Conservation (phyloP, 2,888 invertebrate species). For the Polyploca ridens region DNA sequence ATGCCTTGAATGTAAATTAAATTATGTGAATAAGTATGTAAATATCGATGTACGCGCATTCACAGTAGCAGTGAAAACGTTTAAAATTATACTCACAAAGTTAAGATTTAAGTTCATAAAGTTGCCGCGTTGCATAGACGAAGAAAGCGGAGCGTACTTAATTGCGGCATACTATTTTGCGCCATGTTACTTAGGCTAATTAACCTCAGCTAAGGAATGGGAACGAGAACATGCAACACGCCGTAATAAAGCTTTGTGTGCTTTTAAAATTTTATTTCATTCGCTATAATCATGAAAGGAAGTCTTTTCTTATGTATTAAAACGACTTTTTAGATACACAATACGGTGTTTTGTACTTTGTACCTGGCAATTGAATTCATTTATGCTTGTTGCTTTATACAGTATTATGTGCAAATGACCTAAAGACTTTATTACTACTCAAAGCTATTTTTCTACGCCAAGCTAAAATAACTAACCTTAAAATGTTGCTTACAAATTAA, state of each 20-base stretch:
- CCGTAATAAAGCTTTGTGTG: slow-evolving; percentile 30
- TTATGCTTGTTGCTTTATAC: neutral
- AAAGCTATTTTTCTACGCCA: neutral
- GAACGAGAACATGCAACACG: slow-evolving; percentile 46
- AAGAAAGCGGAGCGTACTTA: slow-evolving; percentile 54
- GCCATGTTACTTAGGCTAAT: slow-evolving; percentile 61
- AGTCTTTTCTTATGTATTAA: neutral
- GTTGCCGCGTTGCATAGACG: slow-evolving; percentile 33
- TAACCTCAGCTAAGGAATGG: slow-evolving; percentile 51
- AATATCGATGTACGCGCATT: slow-evolving; percentile 12
- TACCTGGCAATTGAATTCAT: neutral
- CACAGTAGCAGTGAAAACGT: slow-evolving; percentile 21
- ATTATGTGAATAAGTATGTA: neutral
- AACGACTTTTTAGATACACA: neutral
- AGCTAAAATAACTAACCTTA: too few relatives aligned
- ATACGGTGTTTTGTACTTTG: neutral
- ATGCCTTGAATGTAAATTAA: too few relatives aligned
- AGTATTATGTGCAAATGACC: neutral
- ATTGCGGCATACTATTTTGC: slow-evolving; percentile 57
- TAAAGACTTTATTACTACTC: neutral
- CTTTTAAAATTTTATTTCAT: slow-evolving; percentile 26
- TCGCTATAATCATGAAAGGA: slow-evolving; percentile 1
- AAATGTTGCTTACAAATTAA: too few relatives aligned
- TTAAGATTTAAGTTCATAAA: slow-evolving; percentile 48
- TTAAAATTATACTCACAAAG: slow-evolving; percentile 45